Conservation (phyloP, 2,797 vertebrate species). For the Fistularia commersonii region DNA sequence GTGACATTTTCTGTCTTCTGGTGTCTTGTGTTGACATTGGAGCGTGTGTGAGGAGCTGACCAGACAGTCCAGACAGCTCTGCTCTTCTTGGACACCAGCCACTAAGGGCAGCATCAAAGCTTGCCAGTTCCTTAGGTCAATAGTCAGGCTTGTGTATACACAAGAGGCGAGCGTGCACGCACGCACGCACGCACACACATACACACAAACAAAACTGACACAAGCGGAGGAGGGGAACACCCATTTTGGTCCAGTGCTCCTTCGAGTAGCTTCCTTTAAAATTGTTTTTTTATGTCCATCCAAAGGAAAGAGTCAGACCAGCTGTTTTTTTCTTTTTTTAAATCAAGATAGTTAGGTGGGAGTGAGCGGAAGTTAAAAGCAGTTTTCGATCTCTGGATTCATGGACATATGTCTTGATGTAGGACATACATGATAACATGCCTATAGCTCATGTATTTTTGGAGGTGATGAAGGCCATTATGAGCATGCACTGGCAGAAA, state of each 20-base stretch:
- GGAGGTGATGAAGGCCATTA: conserved; percentile 52
- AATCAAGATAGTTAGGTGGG: no score
- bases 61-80: conserved; percentile 36
- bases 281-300: conserved; percentile 39
- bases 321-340: not conserved
- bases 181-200: conserved; percentile 3
- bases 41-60: conserved; percentile 49
- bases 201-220: conserved; percentile 11
- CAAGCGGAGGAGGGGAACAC: conserved; percentile 21
- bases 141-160: conserved; percentile 40
- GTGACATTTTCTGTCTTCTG: conserved; percentile 62
- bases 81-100: conserved; percentile 38
- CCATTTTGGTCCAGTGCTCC: conserved; percentile 14
- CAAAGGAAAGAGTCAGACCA: conserved; percentile 37
- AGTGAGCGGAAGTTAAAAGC: conserved; percentile 9
- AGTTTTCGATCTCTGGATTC: conserved; percentile 8
- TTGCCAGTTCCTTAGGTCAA: conserved; percentile 47
- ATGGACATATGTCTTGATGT: conserved; percentile 21
- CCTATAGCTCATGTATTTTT: conserved; percentile 49
- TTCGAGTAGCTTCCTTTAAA: conserved; percentile 32
- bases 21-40: conserved; percentile 57
- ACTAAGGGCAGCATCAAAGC: conserved; percentile 55
- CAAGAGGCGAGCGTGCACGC: not conserved
- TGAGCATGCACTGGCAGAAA: conserved; percentile 50
- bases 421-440: conserved; percentile 26